Percentiles rank a stretch among this genome's conserved stretches.
Evolutionary conservation across 2,888 invertebrate species (phyloP).

Genomic region (Cephus spinipes): DNA sequence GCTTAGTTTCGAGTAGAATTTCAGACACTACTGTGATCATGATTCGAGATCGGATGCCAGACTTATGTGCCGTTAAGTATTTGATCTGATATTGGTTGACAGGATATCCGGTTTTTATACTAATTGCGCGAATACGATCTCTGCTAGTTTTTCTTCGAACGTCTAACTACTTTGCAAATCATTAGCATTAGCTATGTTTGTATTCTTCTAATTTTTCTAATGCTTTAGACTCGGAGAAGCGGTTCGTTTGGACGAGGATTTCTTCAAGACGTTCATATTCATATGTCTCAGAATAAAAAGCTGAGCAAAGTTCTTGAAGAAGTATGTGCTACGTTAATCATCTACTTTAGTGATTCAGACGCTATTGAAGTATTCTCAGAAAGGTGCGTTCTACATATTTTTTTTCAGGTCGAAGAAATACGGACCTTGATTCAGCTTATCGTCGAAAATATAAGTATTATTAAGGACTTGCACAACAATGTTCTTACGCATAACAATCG

Average conservation of each 20-base stretch:
- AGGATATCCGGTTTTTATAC: not conserved
- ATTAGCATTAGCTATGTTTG: not conserved
- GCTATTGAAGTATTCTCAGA: not conserved
- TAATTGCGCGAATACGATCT: not conserved
- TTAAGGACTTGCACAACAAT: slow-evolving; percentile 68
- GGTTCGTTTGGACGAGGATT: slow-evolving; percentile 50
- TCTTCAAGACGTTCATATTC: slow-evolving; percentile 53
- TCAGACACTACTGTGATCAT: slow-evolving; percentile 45
- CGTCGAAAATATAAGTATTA: slow-evolving; percentile 54
- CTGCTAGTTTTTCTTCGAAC: not conserved
- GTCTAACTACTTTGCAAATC: not conserved
- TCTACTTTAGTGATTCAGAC: not conserved
- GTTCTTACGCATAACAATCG: slow-evolving; percentile 58
- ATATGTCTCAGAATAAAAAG: slow-evolving; percentile 53
- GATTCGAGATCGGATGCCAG: slow-evolving; percentile 61
- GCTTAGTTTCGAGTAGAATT: slow-evolving; percentile 38
- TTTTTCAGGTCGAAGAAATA: slow-evolving; percentile 58
- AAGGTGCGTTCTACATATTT: not conserved
- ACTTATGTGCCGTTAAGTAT: slow-evolving; percentile 61
- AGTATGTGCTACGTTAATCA: slow-evolving; percentile 46
- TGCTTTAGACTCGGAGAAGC: slow-evolving; percentile 44
- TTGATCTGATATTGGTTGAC: not conserved
- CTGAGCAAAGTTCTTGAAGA: slow-evolving; percentile 55
- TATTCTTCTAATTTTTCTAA: not conserved
- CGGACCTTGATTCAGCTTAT: slow-evolving; percentile 60